Conservation (phyloP, 2,888 invertebrate species). For the Nomada ruficornis region DNA sequence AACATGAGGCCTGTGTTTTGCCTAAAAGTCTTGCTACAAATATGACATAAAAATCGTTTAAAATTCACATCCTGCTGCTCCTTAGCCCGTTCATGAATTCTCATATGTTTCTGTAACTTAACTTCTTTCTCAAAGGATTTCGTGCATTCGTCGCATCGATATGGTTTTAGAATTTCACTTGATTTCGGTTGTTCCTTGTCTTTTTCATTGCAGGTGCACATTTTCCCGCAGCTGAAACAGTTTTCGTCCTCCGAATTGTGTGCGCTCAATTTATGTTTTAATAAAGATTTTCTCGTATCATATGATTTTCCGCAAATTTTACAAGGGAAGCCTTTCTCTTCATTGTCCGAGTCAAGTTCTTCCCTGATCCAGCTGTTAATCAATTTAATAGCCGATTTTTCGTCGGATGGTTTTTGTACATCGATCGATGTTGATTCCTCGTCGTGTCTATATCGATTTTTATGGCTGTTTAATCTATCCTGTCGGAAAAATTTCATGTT, state of each 20-base stretch:
- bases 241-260: constrained; percentile 62
- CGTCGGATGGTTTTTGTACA: constrained; percentile 72
- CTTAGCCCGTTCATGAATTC: constrained; percentile 74
- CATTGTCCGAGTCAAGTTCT: constrained; percentile 77
- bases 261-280: constrained; percentile 72
- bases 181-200: constrained; percentile 51
- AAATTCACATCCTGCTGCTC: constrained; percentile 78
- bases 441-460: constrained; percentile 68
- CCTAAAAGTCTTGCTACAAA: constrained; percentile 80
- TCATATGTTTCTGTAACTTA: constrained; percentile 75
- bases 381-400: constrained; percentile 76
- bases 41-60: constrained; percentile 80
- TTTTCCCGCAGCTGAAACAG: constrained; percentile 53
- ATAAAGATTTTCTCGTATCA: constrained; percentile 76
- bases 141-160: constrained; percentile 73
- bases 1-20: constrained; percentile 81
- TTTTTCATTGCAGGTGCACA: constrained; percentile 64
- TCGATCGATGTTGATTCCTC: constrained; percentile 62
- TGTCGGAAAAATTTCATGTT: constrained; percentile 75
- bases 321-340: constrained; percentile 77
- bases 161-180: constrained; percentile 65
- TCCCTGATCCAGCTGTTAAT: constrained; percentile 79
- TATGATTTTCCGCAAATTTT: constrained; percentile 77
- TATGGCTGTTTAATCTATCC: constrained; percentile 73
- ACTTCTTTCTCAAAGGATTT: constrained; percentile 77